Percentiles rank a stretch among this genome's conserved stretches.
Evolutionary conservation across 2,888 invertebrate genomes (phyloP).

Genomic region (Cryptophagus acutangulus): DNA sequence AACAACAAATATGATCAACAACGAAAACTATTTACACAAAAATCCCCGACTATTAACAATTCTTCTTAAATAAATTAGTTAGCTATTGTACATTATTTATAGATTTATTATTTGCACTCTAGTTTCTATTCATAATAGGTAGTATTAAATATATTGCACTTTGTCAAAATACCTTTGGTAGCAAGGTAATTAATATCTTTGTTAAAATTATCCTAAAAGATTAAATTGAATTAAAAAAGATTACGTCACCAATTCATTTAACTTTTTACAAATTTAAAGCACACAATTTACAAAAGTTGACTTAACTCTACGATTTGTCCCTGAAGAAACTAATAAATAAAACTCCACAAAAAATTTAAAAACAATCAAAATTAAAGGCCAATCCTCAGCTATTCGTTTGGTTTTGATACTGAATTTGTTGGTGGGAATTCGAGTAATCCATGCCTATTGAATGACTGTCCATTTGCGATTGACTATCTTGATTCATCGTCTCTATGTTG

Average conservation of each 20-base stretch:
- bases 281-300: no score
- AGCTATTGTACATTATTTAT: conserved; percentile 3
- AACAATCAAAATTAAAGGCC: conserved; percentile 38
- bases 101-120: conserved; percentile 6
- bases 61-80: conserved; percentile 1
- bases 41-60: not conserved
- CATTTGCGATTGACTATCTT: conserved; percentile 43
- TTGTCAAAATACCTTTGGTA: conserved; percentile 7
- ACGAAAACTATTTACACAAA: not conserved
- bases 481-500: conserved; percentile 39
- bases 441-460: conserved; percentile 40
- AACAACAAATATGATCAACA: no score
- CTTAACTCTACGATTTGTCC: no score
- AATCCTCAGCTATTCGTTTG: conserved; percentile 44
- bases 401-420: conserved; percentile 44
- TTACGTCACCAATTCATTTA: no score
- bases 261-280: no score
- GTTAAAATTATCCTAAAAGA: not conserved
- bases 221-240: no score
- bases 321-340: no score
- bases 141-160: conserved; percentile 25
- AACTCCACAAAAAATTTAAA: no score
- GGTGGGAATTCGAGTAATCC: conserved; percentile 43
- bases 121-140: conserved; percentile 13
- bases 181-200: no score